phyloP scores from a whole-genome alignment of 2,797 vertebrate species.

The Presbytis comata region DNA sequence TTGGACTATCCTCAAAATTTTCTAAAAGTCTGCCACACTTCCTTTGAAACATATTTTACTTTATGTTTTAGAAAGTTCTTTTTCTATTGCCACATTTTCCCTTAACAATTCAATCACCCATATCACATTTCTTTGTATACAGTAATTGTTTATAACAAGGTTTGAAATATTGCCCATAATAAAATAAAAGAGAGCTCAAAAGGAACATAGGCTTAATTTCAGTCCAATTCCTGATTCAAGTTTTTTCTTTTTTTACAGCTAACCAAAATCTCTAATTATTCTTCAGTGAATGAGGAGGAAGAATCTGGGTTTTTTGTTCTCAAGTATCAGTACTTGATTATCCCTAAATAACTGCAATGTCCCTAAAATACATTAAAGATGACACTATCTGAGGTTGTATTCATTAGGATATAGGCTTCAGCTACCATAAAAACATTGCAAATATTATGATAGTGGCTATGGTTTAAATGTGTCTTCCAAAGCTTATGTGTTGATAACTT shows the following conservation, averaged over 20 bases:
- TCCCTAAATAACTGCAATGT: background rate
- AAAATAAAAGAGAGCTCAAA: slow-evolving; percentile 2
- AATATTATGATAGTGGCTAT: background rate
- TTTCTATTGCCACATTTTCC: slow-evolving; percentile 31
- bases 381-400: background rate
- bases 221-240: background rate
- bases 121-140: slow-evolving; percentile 39
- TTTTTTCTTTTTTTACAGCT: background rate
- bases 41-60: slow-evolving; percentile 52
- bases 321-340: background rate
- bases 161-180: background rate
- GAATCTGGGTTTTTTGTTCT: background rate
- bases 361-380: background rate
- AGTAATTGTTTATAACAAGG: background rate
- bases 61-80: slow-evolving; percentile 62
- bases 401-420: background rate
- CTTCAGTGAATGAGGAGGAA: background rate
- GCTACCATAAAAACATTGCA: background rate
- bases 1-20: slow-evolving; percentile 49
- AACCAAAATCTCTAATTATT: background rate
- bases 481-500: background rate
- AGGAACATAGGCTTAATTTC: background rate
- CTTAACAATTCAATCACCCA: background rate
- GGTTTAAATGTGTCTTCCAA: background rate
- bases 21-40: slow-evolving; percentile 51